These are phyloP conservation scores for Brachyistius frenatus DNA, from an alignment of 2,113 vertebrate genomes.

Conservation along the genomic window DNA sequence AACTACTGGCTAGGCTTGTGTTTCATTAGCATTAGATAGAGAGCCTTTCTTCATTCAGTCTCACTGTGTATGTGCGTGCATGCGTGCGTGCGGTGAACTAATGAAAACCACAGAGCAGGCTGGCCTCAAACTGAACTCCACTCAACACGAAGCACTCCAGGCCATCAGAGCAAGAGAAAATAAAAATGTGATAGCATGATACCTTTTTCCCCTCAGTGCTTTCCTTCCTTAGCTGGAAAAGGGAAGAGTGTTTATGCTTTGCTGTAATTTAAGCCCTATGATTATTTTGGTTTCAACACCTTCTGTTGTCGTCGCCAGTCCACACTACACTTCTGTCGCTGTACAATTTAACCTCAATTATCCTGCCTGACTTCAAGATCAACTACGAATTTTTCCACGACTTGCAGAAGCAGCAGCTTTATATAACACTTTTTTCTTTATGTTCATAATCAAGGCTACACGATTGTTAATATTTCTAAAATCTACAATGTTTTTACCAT, in stretches of 20 bases:
- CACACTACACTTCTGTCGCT: neutral
- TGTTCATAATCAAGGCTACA: neutral
- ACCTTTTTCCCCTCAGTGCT: neutral
- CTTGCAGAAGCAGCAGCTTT: neutral
- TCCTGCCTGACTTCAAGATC: neutral
- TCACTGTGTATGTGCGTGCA: slow-evolving; percentile 27
- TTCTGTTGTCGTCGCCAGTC: slow-evolving; percentile 19
- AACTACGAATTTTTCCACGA: neutral
- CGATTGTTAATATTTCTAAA: neutral
- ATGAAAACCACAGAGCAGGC: slow-evolving; percentile 48
- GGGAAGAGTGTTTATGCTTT: slow-evolving; percentile 7
- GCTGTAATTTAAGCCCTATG: slow-evolving; percentile 7
- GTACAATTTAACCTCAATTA: neutral
- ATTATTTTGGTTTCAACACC: slow-evolving; percentile 17
- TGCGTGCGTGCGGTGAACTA: slow-evolving; percentile 39
- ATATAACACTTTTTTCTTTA: slow-evolving; percentile 4
- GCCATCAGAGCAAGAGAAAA: slow-evolving; percentile 12
- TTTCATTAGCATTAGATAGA: slow-evolving; percentile 78
- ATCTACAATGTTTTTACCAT: neutral
- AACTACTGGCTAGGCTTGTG: slow-evolving; percentile 61
- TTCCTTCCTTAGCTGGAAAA: neutral
- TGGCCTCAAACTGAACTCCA: slow-evolving; percentile 58
- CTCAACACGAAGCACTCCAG: slow-evolving; percentile 30
- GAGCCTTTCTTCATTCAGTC: slow-evolving; percentile 63
- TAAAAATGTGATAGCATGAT: slow-evolving; percentile 23